Conservation (phyloP, 2,113 vertebrate genomes). For the Recurvirostra avosetta region DNA sequence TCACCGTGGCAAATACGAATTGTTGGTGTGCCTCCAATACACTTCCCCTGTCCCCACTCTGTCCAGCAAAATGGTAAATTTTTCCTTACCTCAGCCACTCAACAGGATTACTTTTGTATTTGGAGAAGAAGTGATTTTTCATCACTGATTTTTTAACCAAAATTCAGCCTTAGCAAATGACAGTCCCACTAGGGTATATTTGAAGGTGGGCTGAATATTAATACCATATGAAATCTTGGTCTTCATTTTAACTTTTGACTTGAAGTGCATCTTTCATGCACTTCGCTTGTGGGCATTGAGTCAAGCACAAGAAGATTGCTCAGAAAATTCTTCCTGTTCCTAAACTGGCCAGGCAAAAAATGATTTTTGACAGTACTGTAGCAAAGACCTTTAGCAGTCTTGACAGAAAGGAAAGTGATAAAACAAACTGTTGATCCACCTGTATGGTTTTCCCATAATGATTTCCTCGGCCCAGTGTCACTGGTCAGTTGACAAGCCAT, state of each 20-base stretch:
- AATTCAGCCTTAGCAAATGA: not conserved
- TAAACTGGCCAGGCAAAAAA: conserved; percentile 20
- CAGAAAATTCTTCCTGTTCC: not conserved
- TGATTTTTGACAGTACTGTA: not conserved
- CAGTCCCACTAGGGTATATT: not conserved
- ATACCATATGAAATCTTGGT: not conserved
- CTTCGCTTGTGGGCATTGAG: not conserved
- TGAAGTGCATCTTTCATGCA: not conserved
- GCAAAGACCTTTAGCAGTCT: not conserved
- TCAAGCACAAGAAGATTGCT: not conserved
- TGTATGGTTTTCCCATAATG: not conserved
- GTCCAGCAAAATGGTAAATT: not conserved
- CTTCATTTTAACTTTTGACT: not conserved
- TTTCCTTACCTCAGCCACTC: not conserved
- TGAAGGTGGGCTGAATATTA: not conserved
- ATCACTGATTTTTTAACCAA: not conserved
- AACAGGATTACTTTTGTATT: not conserved
- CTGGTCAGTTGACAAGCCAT: not conserved
- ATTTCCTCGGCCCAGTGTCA: not conserved
- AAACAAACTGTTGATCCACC: not conserved
- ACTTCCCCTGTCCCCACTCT: not conserved
- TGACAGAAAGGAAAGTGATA: not conserved
- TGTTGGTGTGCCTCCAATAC: not conserved
- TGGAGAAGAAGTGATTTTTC: not conserved
- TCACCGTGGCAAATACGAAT: not conserved